phyloP scores from a whole-genome alignment of 2,113 vertebrate genomes.

The Eleginops maclovinus region DNA sequence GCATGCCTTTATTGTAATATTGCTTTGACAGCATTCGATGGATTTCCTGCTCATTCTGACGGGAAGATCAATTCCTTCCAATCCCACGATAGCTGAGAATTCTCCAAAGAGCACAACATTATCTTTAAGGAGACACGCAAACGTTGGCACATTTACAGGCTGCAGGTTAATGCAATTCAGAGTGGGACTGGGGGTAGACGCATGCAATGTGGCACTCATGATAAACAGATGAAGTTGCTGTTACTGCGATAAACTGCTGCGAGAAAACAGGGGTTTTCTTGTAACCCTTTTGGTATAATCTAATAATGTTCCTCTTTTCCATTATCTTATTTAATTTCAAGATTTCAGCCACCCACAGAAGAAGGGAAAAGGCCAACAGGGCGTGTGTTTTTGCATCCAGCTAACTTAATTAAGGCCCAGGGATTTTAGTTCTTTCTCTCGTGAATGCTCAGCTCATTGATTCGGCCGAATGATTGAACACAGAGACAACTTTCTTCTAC shows the following conservation, averaged over 20 bases:
- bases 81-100: conserved; percentile 54
- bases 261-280: conserved; percentile 57
- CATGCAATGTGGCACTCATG: conserved; percentile 57
- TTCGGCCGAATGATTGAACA: conserved; percentile 34
- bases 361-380: conserved; percentile 65
- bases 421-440: conserved; percentile 68
- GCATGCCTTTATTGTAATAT: conserved; percentile 55
- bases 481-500: conserved; percentile 26
- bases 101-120: conserved; percentile 61
- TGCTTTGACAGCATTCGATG: conserved; percentile 68
- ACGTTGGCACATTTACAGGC: conserved; percentile 67
- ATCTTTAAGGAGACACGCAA: conserved; percentile 74
- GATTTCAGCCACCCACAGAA: conserved; percentile 78
- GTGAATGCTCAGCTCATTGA: conserved; percentile 43
- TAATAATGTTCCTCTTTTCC: conserved; percentile 77
- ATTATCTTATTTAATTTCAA: conserved; percentile 83
- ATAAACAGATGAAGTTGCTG: conserved; percentile 60
- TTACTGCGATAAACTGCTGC: conserved; percentile 46
- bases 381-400: conserved; percentile 67
- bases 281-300: conserved; percentile 69
- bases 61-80: conserved; percentile 68
- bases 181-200: conserved; percentile 51
- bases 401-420: conserved; percentile 72
- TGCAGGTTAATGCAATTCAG: conserved; percentile 71
- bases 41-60: conserved; percentile 71